Evolutionary conservation across 2,797 vertebrate species (phyloP), one percentile per base, ranked within the genome.

Genomic region (Galagoides demidoff): DNA sequence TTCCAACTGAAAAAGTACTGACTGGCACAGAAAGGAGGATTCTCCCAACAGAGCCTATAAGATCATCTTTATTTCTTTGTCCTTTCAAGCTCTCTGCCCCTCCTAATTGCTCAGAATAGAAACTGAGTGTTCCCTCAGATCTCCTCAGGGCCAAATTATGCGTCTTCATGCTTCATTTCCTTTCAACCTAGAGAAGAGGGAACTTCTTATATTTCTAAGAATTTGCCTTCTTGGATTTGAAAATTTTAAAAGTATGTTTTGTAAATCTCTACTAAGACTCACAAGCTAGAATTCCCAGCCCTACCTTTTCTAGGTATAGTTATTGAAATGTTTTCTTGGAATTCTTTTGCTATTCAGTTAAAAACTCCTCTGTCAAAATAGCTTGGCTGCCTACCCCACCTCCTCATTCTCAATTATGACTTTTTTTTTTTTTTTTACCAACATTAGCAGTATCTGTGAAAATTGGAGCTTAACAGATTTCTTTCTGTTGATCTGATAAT

Each of bases 401-500:
- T 95, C 91, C 73, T 96, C 20, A 70, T 96, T 95, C 90, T 96
- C 85, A 66, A 10, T 23, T 52, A 93, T 95, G 45, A 94, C 84
- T 76, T 96, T 98, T 98, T 49, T 45, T 7, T n/a, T 45, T 49
- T 49, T 49, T 49, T 52, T 14, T 14, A 90, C 93, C 97, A 96
- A 88, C 82, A 49, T 61, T 52, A 37, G 89, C 34, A 94, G 82
- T 84, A 66, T 90, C 95, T 73, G 31, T 68, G 96, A 55, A 34
- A 96, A 85, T 96, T 88, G 90, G 25, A 95, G 85, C 85, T 85
- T 97, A 95, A 95, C 49, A 3, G 34, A 16, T 92, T 81, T 17
- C 71, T 92, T 89, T 93, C 86, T 97, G 96, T 90, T 87, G 84
- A 70, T 95, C 79, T 29, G 83, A 96, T 83, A 93, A 96, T 91